Conservation (phyloP, 2,113 vertebrate genomes). For the Eolophus roseicapilla region DNA sequence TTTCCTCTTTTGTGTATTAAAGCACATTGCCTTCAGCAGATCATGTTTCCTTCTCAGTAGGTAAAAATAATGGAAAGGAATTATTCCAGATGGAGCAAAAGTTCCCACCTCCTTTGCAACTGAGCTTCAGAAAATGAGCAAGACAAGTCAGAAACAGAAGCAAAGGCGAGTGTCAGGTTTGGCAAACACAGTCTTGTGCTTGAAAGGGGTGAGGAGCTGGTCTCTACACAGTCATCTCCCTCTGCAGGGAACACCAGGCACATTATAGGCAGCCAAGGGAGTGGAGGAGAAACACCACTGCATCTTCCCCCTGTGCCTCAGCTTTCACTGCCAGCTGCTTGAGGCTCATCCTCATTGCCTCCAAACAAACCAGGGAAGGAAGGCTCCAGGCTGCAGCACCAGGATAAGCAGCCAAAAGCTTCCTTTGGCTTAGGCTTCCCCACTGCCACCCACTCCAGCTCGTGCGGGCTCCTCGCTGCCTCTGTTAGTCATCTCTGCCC, state of each 20-base stretch:
- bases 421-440: not conserved
- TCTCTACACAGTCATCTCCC: not conserved
- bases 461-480: not conserved
- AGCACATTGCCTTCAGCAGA: not conserved
- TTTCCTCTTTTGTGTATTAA: not conserved
- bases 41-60: not conserved
- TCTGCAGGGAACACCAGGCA: not conserved
- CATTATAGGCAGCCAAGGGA: not conserved
- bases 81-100: not conserved
- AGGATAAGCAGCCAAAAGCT: not conserved
- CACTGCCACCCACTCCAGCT: not conserved
- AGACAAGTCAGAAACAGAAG: not conserved
- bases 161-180: not conserved
- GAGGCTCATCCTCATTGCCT: not conserved
- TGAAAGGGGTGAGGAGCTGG: not conserved
- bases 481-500: not conserved
- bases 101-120: not conserved
- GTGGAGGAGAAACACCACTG: not conserved
- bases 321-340: not conserved
- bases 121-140: not conserved
- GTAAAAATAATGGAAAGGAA: not conserved
- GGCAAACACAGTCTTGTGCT: not conserved
- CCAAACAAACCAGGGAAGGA: not conserved
- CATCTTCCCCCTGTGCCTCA: not conserved
- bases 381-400: fast-evolving